Percentiles rank a stretch among this genome's conserved stretches.
These are phyloP conservation scores for Macaria notata DNA, from an alignment of 2,888 invertebrate species.

Conservation along the genomic window DNA sequence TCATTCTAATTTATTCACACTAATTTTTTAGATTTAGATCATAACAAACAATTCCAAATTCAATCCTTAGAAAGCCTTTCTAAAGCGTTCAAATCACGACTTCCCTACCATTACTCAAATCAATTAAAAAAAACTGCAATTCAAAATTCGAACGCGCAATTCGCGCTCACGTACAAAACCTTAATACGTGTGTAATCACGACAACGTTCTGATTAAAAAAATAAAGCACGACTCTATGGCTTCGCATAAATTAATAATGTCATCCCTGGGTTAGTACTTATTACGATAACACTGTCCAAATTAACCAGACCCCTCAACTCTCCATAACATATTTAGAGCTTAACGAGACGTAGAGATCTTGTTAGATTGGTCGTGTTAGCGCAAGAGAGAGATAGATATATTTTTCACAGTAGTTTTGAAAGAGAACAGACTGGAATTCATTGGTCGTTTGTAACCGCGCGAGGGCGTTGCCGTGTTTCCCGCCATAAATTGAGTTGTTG, in stretches of 20 bases:
- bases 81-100: slow-evolving; percentile 23
- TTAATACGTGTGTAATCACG: slow-evolving; percentile 39
- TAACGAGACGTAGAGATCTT: slow-evolving; percentile 24
- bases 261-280: slow-evolving; percentile 53
- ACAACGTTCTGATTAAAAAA: slow-evolving; percentile 43
- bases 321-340: slow-evolving; percentile 13
- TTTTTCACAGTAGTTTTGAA: slow-evolving; percentile 23
- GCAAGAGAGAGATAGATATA: slow-evolving; percentile 55
- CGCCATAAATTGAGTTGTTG: slow-evolving; percentile 83
- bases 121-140: slow-evolving; percentile 17
- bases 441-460: slow-evolving; percentile 64
- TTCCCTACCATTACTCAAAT: slow-evolving; percentile 18
- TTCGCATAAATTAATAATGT: slow-evolving; percentile 74
- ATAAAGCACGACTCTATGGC: slow-evolving; percentile 47
- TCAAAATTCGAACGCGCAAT: slow-evolving; percentile 17
- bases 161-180: slow-evolving; percentile 30
- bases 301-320: slow-evolving; percentile 33
- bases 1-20: too few species aligned
- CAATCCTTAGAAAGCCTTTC: slow-evolving; percentile 5
- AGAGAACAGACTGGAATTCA: slow-evolving; percentile 48
- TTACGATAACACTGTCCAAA: slow-evolving; percentile 45
- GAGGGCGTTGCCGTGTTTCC: slow-evolving; percentile 74
- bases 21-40: too few species aligned
- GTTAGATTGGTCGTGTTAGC: slow-evolving; percentile 22
- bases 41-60: too few species aligned